Percentiles rank a stretch among this genome's conserved stretches.
Conservation (phyloP, 2,113 vertebrate genomes). For the Atractosteus spatula region DNA sequence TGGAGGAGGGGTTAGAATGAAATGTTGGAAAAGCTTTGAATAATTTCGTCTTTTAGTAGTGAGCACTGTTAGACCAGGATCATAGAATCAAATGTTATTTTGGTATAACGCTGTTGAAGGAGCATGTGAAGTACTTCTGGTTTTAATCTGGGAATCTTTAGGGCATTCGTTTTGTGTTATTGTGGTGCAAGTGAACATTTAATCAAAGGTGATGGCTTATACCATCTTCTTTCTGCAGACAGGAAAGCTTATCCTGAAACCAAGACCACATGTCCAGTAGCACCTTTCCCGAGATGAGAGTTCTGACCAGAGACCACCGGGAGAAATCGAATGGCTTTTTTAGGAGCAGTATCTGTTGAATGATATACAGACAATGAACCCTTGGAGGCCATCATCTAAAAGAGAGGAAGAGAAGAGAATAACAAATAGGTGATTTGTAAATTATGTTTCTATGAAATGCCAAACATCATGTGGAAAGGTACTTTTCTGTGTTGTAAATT, state of each 20-base stretch:
- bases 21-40: too few species aligned
- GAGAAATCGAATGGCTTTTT: neutral
- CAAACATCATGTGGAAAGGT: constrained; percentile 20
- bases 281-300: neutral
- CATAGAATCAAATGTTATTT: too few species aligned
- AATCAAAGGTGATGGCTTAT: neutral
- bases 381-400: neutral
- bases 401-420: neutral
- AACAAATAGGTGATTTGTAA: constrained; percentile 15
- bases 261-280: constrained; percentile 92
- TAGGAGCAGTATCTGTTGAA: constrained; percentile 5
- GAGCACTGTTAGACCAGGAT: too few species aligned
- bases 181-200: neutral
- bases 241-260: constrained; percentile 96
- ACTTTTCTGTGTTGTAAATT: constrained; percentile 19
- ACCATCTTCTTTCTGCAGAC: constrained; percentile 69
- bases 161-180: neutral
- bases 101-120: too few species aligned
- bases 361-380: neutral
- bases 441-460: neutral
- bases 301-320: neutral
- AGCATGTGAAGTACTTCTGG: too few species aligned
- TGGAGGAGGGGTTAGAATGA: too few species aligned
- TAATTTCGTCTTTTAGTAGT: too few species aligned
- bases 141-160: neutral